A percentile compares a stretch with the other conserved stretches of the same genome.
phyloP scores from a whole-genome alignment of 2,797 vertebrate species.

The Pseudocheirus occidentalis region DNA sequence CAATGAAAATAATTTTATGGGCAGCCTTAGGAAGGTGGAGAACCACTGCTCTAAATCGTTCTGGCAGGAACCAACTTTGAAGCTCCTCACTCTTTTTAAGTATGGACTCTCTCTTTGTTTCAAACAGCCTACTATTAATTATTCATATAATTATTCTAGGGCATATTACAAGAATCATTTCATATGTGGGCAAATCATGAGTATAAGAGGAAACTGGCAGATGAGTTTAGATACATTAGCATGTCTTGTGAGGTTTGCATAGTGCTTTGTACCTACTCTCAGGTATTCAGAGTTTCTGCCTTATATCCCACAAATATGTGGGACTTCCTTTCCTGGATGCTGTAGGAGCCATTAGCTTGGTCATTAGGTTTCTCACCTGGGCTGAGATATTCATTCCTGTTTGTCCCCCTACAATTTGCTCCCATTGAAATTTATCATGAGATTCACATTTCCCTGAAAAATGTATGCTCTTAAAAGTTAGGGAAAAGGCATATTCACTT shows the following conservation, averaged over 20 bases:
- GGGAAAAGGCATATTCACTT: not conserved
- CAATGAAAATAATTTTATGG: too few species aligned
- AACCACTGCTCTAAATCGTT: not conserved
- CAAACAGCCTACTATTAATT: not conserved
- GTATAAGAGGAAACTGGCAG: not conserved
- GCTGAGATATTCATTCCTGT: not conserved
- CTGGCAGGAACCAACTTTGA: not conserved
- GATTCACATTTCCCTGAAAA: slow-evolving; percentile 22
- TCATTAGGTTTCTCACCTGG: not conserved
- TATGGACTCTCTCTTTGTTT: not conserved
- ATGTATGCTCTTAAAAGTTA: slow-evolving; percentile 1
- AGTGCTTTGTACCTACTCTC: not conserved
- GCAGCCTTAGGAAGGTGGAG: too few species aligned
- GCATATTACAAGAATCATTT: not conserved
- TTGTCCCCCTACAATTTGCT: not conserved
- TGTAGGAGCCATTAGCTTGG: not conserved
- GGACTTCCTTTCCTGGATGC: not conserved
- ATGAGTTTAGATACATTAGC: not conserved
- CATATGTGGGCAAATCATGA: not conserved
- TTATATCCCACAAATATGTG: not conserved
- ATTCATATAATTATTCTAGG: not conserved
- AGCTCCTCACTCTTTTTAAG: not conserved
- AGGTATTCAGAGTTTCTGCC: not conserved
- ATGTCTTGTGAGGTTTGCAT: not conserved
- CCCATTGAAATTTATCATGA: not conserved